Evolutionary conservation across 2,888 invertebrate species (phyloP), one percentile per base, ranked within the genome.

Genomic region (Gari tellinella): DNA sequence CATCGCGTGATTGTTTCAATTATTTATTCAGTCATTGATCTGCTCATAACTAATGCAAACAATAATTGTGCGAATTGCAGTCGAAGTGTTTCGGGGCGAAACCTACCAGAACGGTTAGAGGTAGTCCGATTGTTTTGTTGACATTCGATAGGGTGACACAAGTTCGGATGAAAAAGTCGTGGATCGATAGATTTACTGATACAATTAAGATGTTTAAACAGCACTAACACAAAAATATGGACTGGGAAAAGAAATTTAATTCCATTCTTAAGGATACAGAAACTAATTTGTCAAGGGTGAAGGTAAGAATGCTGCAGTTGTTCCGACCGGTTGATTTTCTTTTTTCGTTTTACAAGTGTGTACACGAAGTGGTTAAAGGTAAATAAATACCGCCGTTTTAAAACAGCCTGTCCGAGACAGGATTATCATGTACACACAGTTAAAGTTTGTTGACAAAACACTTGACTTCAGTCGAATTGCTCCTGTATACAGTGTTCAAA

Each of bases 231-330:
- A 37, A 26, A 46, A 62, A 62, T 31, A 80, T 80, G 80, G 73
- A 77, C 45, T 80, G 80, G 80, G 80, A 80, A 62, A 73, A 56
- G 55, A 80, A 76, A 51, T 80, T 80, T 48, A 66, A 61, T 40
- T 73, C 80, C 15, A 73, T 80, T 37, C 23, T 80, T 1, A 73
- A 72, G 43, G 80, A 80, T 31, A 76, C 76, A 19, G 73, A 80
- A 40, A 76, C 80, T 21, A 80, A 76, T 65, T 40, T 80, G 17
- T 76, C 73, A 0, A 53, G 73, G 43, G 76, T 80, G n/a, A 80
- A 77, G 80, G 80, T 80, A 61, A 60, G 21, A 10, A 40, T 19
- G 10, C 4, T 31, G 31, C 10, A 7, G 5, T 5, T 52, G 15
- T 52, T 26, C 5, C 23, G 10, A 49, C 25, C 15, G 3, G 3